These are phyloP conservation scores for Cyanoderma ruficeps DNA, from an alignment of 2,113 vertebrate genomes.

Conservation along the genomic window DNA sequence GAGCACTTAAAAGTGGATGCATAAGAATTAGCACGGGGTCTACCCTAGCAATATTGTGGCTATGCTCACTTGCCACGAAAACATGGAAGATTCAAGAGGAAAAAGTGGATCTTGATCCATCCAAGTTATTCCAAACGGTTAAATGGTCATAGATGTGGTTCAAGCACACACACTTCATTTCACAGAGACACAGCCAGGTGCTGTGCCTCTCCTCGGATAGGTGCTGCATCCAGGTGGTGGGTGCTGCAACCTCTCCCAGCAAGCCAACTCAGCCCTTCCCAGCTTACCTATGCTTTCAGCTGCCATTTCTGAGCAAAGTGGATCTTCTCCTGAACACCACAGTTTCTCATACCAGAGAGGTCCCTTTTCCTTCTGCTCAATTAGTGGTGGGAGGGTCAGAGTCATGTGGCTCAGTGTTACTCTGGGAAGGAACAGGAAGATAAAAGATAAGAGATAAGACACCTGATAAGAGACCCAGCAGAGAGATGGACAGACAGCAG, in stretches of 20 bases:
- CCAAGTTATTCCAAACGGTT: neutral
- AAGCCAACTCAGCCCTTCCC: neutral
- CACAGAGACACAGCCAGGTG: accelerated
- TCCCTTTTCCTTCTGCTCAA: neutral
- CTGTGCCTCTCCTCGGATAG: neutral
- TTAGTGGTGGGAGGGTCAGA: neutral
- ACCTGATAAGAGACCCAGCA: neutral
- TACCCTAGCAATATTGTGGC: accelerated
- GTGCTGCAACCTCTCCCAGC: neutral
- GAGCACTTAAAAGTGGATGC: neutral
- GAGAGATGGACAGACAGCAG: neutral
- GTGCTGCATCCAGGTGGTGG: accelerated
- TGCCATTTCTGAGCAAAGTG: neutral
- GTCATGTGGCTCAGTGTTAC: neutral
- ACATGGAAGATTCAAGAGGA: neutral
- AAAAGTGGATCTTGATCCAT: neutral
- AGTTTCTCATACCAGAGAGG: neutral
- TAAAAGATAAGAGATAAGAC: neutral
- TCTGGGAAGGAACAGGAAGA: neutral
- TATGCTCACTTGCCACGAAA: neutral
- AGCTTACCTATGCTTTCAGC: neutral
- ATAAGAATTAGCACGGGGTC: accelerated
- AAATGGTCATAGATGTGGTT: neutral
- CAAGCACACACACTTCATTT: neutral
- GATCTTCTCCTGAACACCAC: neutral